Evolutionary conservation across 2,113 vertebrate species (phyloP).

Genomic region (Odobenus rosmarus): DNA sequence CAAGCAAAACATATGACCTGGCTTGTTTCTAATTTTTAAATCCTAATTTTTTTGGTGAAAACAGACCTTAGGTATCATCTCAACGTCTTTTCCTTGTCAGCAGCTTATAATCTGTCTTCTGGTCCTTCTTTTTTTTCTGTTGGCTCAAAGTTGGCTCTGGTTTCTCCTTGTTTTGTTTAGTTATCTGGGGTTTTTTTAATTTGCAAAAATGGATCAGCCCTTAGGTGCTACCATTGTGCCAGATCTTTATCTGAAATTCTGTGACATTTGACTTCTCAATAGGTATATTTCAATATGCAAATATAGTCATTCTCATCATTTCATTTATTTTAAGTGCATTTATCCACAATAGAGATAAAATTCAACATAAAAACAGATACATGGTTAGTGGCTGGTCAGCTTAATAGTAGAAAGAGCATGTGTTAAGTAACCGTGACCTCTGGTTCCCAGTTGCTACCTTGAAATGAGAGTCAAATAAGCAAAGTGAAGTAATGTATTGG

Average conservation of each 20-base stretch:
- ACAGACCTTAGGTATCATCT: not conserved
- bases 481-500: not conserved
- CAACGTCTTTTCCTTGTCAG: not conserved
- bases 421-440: accelerated
- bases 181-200: not conserved
- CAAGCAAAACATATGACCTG: not conserved
- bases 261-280: not conserved
- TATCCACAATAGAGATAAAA: not conserved
- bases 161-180: not conserved
- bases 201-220: not conserved
- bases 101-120: not conserved
- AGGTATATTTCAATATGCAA: not conserved
- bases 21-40: conserved; percentile 3
- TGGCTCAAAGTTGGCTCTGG: not conserved
- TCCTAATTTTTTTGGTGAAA: not conserved
- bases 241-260: not conserved
- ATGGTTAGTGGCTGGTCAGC: not conserved
- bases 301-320: not conserved
- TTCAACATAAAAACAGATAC: not conserved
- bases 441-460: not conserved
- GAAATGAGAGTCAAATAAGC: not conserved
- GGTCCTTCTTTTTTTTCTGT: not conserved
- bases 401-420: not conserved
- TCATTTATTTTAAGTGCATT: not conserved
- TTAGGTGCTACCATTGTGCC: not conserved